Percentiles rank a stretch among this genome's conserved stretches.
Conservation (phyloP, 2,797 vertebrate genomes). For the Alosa sapidissima region DNA sequence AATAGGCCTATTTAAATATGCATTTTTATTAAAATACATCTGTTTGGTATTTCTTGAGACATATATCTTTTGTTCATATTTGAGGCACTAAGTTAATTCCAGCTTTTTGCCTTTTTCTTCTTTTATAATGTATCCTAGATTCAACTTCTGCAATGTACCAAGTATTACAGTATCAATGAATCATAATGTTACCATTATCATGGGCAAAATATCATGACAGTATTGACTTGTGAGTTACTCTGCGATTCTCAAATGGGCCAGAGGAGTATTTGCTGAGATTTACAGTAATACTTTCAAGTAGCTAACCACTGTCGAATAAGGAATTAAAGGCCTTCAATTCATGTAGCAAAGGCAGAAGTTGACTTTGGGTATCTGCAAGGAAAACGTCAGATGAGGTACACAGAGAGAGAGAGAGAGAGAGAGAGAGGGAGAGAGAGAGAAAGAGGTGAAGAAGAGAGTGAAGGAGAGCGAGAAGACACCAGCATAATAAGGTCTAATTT, state of each 20-base stretch:
- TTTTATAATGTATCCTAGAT: too few species aligned
- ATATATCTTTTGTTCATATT: too few species aligned
- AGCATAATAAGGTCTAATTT: slow-evolving; percentile 6
- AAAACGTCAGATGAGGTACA: background rate
- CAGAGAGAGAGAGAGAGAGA: background rate
- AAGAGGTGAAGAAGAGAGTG: background rate
- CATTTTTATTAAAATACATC: too few species aligned
- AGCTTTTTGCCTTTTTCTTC: too few species aligned
- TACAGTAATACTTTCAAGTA: background rate
- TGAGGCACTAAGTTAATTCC: too few species aligned
- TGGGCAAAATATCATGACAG: too few species aligned
- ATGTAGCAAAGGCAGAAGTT: background rate
- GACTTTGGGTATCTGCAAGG: background rate
- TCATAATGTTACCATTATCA: too few species aligned
- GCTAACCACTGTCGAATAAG: background rate
- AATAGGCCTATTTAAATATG: too few species aligned
- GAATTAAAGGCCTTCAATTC: background rate
- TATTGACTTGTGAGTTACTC: too few species aligned
- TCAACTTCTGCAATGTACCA: too few species aligned
- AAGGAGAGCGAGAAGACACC: background rate
- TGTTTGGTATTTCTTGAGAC: too few species aligned
- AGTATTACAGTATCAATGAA: too few species aligned
- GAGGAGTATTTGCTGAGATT: background rate
- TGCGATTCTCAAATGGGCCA: background rate
- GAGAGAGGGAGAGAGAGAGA: background rate